Percentiles rank a stretch among this genome's conserved stretches.
phyloP scores from a whole-genome alignment of 2,113 vertebrate species.

The Macrotis lagotis region DNA sequence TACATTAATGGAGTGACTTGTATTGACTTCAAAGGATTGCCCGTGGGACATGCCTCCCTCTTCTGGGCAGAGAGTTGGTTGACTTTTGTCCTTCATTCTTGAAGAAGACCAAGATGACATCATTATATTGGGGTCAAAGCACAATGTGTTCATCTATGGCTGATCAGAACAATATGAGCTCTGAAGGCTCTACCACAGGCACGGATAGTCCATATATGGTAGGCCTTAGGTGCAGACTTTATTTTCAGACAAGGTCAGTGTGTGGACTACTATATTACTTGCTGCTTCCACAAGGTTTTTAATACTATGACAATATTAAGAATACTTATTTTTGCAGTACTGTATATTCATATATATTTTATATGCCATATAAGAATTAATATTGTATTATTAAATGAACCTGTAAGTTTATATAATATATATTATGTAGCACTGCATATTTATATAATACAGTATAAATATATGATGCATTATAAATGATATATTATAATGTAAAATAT shows the following conservation, averaged over 20 bases:
- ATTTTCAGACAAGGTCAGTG: background rate
- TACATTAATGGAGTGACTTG: background rate
- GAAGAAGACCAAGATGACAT: too few species aligned
- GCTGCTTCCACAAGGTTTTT: background rate
- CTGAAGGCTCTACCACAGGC: background rate
- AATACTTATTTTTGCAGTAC: background rate
- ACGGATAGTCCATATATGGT: background rate
- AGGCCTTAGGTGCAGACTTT: background rate
- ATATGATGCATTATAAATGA: background rate
- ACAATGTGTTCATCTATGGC: background rate
- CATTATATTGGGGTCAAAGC: background rate
- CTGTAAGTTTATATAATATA: background rate
- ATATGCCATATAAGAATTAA: background rate
- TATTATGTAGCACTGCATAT: background rate
- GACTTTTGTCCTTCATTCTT: background rate
- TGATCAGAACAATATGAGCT: background rate
- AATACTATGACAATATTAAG: background rate
- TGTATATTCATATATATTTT: background rate
- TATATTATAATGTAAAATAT: background rate
- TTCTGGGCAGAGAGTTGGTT: background rate
- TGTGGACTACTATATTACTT: background rate
- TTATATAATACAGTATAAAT: background rate
- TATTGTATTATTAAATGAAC: background rate
- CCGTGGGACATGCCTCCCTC: background rate
- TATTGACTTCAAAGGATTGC: background rate